Percentiles rank a stretch among this genome's conserved stretches.
phyloP scores from a whole-genome alignment of 2,797 vertebrate species.

The Anolis apletophallus region DNA sequence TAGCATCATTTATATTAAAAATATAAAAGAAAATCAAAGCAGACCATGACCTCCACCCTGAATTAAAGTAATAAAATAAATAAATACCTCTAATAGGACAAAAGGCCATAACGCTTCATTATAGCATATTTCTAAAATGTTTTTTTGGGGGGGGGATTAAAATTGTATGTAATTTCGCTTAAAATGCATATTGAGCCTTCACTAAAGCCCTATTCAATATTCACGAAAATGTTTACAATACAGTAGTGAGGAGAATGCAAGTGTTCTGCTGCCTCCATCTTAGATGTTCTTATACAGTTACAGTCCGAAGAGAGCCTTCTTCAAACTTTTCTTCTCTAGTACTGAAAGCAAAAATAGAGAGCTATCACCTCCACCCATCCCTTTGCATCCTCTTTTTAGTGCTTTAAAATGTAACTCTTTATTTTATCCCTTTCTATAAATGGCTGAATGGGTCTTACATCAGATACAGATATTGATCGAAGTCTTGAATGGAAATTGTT shows the following conservation, averaged over 20 bases:
- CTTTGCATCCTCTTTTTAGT: too few relatives aligned
- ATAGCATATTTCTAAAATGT: too few relatives aligned
- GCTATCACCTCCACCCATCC: too few relatives aligned
- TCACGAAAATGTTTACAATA: not conserved
- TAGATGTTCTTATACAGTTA: not conserved
- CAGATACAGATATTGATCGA: not conserved
- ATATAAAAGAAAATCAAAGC: not conserved
- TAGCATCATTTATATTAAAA: not conserved
- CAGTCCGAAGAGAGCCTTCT: not conserved
- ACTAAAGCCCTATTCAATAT: not conserved
- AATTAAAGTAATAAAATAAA: not conserved
- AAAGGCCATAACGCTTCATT: not conserved
- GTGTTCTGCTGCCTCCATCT: not conserved
- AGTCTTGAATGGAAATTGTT: not conserved
- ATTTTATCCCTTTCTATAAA: not conserved
- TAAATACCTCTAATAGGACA: not conserved
- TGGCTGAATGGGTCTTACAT: not conserved
- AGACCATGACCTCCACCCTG: not conserved
- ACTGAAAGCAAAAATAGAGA: too few relatives aligned
- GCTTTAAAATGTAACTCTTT: too few relatives aligned
- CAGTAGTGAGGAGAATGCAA: not conserved
- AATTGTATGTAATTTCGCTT: not conserved
- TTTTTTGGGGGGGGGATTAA: too few relatives aligned
- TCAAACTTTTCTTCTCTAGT: not conserved
- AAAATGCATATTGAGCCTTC: not conserved